Evolutionary conservation across 2,113 vertebrate genomes (phyloP).

Genomic region (Zonotrichia leucophrys): DNA sequence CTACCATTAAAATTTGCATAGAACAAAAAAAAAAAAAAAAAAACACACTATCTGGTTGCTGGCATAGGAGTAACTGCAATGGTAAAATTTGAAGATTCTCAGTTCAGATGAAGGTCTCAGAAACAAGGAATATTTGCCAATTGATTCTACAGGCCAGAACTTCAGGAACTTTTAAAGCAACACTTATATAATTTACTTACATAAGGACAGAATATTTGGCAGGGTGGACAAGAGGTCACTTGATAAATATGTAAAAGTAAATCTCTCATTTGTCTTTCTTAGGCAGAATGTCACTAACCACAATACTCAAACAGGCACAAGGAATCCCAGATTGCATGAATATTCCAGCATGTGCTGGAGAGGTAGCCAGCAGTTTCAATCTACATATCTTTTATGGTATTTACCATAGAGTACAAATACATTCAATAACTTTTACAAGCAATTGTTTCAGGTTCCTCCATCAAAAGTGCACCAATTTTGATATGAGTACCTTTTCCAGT

Average conservation of each 20-base stretch:
- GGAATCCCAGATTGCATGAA: background rate
- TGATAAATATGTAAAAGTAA: background rate
- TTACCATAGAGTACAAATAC: fast-evolving
- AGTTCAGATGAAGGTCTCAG: background rate
- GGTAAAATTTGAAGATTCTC: background rate
- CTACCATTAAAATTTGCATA: background rate
- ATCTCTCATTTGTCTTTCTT: background rate
- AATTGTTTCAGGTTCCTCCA: background rate
- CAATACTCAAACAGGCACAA: background rate
- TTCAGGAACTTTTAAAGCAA: background rate
- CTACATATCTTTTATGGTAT: background rate
- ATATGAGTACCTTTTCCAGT: background rate
- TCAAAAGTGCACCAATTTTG: background rate
- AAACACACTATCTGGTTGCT: background rate
- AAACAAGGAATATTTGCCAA: background rate
- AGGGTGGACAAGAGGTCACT: background rate
- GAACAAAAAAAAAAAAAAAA: background rate
- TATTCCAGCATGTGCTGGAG: background rate
- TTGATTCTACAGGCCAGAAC: background rate
- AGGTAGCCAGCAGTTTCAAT: background rate
- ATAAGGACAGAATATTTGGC: background rate
- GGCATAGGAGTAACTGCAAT: background rate
- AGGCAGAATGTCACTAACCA: background rate
- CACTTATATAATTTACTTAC: background rate
- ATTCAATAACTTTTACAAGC: background rate